Base-by-base conservation (phyloP, 2,888 invertebrate species). In the Agrilus biguttatus region DNA sequence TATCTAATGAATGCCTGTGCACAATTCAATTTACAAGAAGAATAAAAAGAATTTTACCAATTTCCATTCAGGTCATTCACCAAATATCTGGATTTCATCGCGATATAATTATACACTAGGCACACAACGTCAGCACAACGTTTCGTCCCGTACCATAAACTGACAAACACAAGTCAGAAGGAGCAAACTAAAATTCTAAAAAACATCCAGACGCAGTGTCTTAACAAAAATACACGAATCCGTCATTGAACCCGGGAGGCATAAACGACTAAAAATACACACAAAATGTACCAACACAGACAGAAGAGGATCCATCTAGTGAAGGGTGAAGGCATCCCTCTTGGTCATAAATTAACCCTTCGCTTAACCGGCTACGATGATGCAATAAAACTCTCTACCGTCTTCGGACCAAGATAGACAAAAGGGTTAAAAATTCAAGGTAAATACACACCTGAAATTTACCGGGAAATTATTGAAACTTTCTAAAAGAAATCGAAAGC, bases 401-500 rank as follows among this genome's bases (percentile, higher is more conserved):
- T 39, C 33, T 36, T 23, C 38, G 37, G 50, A 53, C 46, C 45
- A 47, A 46, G 42, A 37, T 42, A 45, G 28, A 43, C 34, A 37
- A 47, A 43, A 41, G 45, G 45, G 39, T 39, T 42, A 28, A 28
- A 28, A 28, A 37, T 39, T 34, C 36, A 45, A 45, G 38, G 42
- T 41, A 41, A 28, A 12, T 8, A 28, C 8, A 10, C 28, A 28
- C 28, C 28, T 28, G n/a, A 32, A 13, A 39, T 28, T 32, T 32
- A 34, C 13, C 39, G 32, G 23, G 14, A 39, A 39, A 39, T 39
- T 39, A 32, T 32, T 7, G 23, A 36, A 41, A 21, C 14, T 43
- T 23, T 36, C 45, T 47, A 52, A 49, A 44, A 45, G 45, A 48
- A 49, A 49, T 47, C 47, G 48, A 51, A 51, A 52, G 54, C 54